Evolutionary conservation across 2,888 invertebrate species (phyloP).

Genomic region (Hipparchia sbordonii): DNA sequence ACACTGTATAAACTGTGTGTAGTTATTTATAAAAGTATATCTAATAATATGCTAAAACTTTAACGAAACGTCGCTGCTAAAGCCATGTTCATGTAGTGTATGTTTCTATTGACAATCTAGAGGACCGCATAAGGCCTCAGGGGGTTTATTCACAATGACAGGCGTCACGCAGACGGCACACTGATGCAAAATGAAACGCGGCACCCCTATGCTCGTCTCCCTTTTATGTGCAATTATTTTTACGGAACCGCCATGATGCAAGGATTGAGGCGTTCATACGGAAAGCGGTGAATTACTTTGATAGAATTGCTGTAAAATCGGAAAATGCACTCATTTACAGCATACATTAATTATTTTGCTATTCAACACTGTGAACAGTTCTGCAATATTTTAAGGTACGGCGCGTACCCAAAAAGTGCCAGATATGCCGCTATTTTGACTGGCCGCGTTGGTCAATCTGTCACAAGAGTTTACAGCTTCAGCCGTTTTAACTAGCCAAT

Average conservation of each 20-base stretch:
- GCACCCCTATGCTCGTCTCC: slow-evolving; percentile 30
- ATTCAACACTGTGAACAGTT: too few relatives aligned
- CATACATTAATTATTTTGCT: background rate
- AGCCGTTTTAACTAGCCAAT: too few relatives aligned
- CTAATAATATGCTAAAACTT: too few relatives aligned
- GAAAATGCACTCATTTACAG: background rate
- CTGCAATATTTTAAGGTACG: too few relatives aligned
- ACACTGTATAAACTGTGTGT: too few relatives aligned
- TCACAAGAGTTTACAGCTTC: too few relatives aligned
- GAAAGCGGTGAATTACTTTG: background rate
- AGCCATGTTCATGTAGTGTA: slow-evolving; percentile 5
- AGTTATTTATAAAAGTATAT: too few relatives aligned
- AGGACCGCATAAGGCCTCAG: slow-evolving; percentile 36
- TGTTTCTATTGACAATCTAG: slow-evolving; percentile 37
- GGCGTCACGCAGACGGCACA: slow-evolving; percentile 40
- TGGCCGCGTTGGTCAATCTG: too few relatives aligned
- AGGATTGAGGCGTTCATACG: background rate
- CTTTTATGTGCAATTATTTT: slow-evolving; percentile 38
- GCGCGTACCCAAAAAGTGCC: too few relatives aligned
- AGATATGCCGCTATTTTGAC: too few relatives aligned
- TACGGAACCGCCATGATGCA: slow-evolving; percentile 29
- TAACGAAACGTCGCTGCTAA: background rate
- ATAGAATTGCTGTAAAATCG: background rate
- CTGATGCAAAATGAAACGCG: slow-evolving; percentile 36
- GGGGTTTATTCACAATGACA: slow-evolving; percentile 41